phyloP scores from a whole-genome alignment of 2,888 invertebrate genomes.

The Aleiodes leptofemur region DNA sequence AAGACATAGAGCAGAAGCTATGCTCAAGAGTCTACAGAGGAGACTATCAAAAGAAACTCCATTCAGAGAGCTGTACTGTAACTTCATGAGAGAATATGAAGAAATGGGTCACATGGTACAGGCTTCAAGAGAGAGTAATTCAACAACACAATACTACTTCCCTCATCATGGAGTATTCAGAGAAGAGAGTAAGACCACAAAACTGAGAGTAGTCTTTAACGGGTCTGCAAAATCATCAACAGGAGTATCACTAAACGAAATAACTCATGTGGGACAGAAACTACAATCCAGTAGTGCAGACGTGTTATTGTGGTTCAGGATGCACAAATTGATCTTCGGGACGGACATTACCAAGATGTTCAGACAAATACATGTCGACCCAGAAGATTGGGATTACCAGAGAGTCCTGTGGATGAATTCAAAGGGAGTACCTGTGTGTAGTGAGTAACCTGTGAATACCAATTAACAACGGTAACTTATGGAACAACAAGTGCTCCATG shows the following conservation, averaged over 20 bases:
- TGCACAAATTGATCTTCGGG: background rate
- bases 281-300: background rate
- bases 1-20: background rate
- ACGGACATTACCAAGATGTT: background rate
- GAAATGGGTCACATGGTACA: conserved; percentile 40
- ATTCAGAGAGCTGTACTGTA: background rate
- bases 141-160: conserved; percentile 18
- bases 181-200: too few species aligned
- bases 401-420: conserved; percentile 42
- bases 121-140: background rate
- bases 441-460: background rate
- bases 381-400: conserved; percentile 45
- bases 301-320: background rate
- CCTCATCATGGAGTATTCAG: conserved; percentile 46
- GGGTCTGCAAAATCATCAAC: conserved; percentile 32
- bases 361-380: background rate
- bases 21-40: background rate
- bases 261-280: background rate
- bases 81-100: conserved; percentile 45
- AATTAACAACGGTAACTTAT: conserved; percentile 36
- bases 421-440: too few species aligned
- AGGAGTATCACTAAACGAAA: too few species aligned
- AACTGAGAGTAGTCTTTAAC: conserved; percentile 43
- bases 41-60: too few species aligned
- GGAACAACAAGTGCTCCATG: conserved; percentile 44